Evolutionary conservation across 2,113 vertebrate genomes (phyloP), one percentile per base, ranked within the genome.

Genomic region (Sporophila hypoxantha): DNA sequence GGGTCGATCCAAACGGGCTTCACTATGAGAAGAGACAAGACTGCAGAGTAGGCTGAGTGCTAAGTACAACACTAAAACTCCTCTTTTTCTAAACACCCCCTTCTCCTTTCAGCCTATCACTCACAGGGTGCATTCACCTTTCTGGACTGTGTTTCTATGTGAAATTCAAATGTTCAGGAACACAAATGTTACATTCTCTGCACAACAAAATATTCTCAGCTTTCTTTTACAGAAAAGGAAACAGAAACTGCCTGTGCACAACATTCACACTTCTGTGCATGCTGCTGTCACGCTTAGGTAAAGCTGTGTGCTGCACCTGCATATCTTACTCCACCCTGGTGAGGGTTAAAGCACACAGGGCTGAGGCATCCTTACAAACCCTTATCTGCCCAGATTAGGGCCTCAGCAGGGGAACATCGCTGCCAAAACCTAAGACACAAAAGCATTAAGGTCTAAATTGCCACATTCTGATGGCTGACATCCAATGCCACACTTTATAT

Each of bases 331-430:
- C 76, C 87, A 87, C 90, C 56, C 62, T 39, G 59, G 36, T 1
- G 17, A 89, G 50, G 70, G 85, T 81, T 95, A 95, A 94, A 81
- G 76, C 87, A 66, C 62, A 88, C 13, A 9, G 55, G 62, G 57
- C 52, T 74, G 76, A 92, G 70, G 49, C 6, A 36, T 52, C 49
- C 53, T 83, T 50, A 59, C 52, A 80, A 39, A 3, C 30, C 60
- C 59, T 89, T 75, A 89, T 71, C 82, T 68, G 61, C 50, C 1
- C 1, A 27, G 57, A 82, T 64, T 36, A 90, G 30, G 23, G 61
- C 36, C 61, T 65, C n/a, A 4, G 13, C 50, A 76, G 30, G 13
- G 53, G 12, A 91, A 32, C 39, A 70, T 27, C 76, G 30, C 61
- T 68, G 53, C 68, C 82, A 77, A 92, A 92, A 87, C 55, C 49